Evolutionary conservation across 2,888 invertebrate genomes (phyloP).

Genomic region (Perizoma affinitatum): DNA sequence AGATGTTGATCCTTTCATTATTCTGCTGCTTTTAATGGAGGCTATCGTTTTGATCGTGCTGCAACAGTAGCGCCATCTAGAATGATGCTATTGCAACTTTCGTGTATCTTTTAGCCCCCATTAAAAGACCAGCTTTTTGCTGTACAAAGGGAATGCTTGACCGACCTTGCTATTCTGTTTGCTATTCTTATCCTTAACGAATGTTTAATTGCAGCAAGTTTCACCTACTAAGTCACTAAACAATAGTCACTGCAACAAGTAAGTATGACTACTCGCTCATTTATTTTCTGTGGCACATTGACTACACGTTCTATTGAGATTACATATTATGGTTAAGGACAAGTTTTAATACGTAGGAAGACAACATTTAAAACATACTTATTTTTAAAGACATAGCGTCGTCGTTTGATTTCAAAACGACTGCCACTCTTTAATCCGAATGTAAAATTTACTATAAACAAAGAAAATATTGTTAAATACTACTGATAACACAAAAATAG

Average conservation of each 20-base stretch:
- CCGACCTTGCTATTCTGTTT: slow-evolving; percentile 56
- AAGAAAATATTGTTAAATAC: too few species aligned
- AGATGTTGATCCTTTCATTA: slow-evolving; percentile 37
- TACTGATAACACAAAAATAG: too few species aligned
- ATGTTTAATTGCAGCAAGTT: slow-evolving; percentile 82
- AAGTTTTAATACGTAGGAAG: too few species aligned
- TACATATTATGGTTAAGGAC: background rate
- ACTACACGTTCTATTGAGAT: slow-evolving; percentile 1
- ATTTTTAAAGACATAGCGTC: too few species aligned
- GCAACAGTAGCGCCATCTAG: slow-evolving; percentile 14
- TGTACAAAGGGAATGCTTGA: slow-evolving; percentile 54
- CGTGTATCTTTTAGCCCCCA: slow-evolving; percentile 21
- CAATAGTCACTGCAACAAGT: slow-evolving; percentile 75
- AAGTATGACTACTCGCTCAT: slow-evolving; percentile 60
- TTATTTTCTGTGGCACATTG: slow-evolving; percentile 39
- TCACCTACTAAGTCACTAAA: slow-evolving; percentile 84
- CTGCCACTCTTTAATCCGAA: too few species aligned
- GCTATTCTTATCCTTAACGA: slow-evolving; percentile 73
- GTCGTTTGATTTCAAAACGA: too few species aligned
- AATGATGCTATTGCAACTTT: slow-evolving; percentile 21
- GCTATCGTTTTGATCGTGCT: slow-evolving; percentile 6
- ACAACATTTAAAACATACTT: too few species aligned
- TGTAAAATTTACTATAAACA: too few species aligned
- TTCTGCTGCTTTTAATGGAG: slow-evolving; percentile 34
- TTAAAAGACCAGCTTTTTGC: slow-evolving; percentile 25